Percentiles rank a stretch among this genome's conserved stretches.
Conservation (phyloP, 2,888 invertebrate genomes). For the Pseudolycoriella hygida region DNA sequence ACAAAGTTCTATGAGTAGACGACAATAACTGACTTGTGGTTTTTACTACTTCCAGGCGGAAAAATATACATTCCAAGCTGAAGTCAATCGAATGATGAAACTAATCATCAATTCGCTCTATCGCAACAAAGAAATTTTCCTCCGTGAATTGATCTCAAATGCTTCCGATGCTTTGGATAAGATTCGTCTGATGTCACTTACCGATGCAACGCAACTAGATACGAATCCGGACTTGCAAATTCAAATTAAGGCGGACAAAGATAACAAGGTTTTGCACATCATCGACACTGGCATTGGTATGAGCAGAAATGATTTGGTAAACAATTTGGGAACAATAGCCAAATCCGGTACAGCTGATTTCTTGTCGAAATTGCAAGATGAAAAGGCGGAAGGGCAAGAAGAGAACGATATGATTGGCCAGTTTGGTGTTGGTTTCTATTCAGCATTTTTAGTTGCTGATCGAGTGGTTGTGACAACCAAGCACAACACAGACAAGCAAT, state of each 20-base stretch:
- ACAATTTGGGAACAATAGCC: slow-evolving; percentile 95
- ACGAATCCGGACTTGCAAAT: slow-evolving; percentile 70
- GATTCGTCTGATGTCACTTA: slow-evolving; percentile 82
- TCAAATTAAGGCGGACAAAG: slow-evolving; percentile 85
- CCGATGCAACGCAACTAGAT: slow-evolving; percentile 62
- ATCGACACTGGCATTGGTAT: slow-evolving; percentile 96
- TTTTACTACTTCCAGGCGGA: slow-evolving; percentile 50
- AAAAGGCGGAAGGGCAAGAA: slow-evolving; percentile 39
- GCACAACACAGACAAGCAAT: slow-evolving; percentile 82
- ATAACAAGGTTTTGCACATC: slow-evolving; percentile 77
- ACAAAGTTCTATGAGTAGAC: too few species aligned
- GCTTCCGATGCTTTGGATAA: slow-evolving; percentile 98
- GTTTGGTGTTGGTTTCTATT: slow-evolving; percentile 99
- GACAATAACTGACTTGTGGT: too few species aligned
- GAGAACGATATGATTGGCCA: slow-evolving; percentile 97
- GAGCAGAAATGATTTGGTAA: slow-evolving; percentile 84
- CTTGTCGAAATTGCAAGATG: slow-evolving; percentile 72
- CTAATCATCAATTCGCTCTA: slow-evolving; percentile 98
- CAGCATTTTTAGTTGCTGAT: slow-evolving; percentile 93
- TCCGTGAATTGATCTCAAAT: slow-evolving; percentile 95
- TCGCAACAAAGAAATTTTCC: slow-evolving; percentile 97
- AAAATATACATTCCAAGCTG: slow-evolving; percentile 87
- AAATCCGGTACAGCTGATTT: slow-evolving; percentile 96
- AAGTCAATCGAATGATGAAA: slow-evolving; percentile 99
- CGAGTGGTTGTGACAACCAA: slow-evolving; percentile 91